Percentiles rank a stretch among this genome's conserved stretches.
Conservation (phyloP, 1,140 invertebrate species). For the Telenomus remus region DNA sequence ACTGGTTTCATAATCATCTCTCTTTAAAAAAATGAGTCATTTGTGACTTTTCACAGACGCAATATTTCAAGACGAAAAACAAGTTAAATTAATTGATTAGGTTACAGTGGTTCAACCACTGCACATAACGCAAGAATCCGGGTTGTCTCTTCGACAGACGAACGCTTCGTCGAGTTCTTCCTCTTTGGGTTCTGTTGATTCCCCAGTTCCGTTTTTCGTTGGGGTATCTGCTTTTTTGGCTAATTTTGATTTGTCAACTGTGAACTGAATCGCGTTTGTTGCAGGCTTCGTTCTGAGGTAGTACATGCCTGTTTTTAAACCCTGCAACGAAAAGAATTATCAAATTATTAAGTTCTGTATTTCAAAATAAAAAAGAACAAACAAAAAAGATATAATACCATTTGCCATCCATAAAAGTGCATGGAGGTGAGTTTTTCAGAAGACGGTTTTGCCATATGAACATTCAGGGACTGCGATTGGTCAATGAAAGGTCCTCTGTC, state of each 20-base stretch:
- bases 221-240: constrained; percentile 64
- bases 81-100: no score
- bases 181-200: constrained; percentile 58
- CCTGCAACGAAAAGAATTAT: constrained; percentile 77
- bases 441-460: constrained; percentile 96
- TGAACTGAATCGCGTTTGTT: constrained; percentile 97
- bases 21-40: no score
- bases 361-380: no score
- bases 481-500: constrained; percentile 99
- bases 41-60: no score
- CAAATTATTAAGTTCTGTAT: neutral
- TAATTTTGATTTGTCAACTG: constrained; percentile 93
- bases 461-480: constrained; percentile 98
- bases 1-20: no score
- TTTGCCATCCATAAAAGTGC: constrained; percentile 98
- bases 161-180: constrained; percentile 81
- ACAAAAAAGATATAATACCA: constrained; percentile 79
- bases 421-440: constrained; percentile 97
- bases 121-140: constrained; percentile 91
- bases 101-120: constrained; percentile 76
- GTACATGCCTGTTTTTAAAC: constrained; percentile 99
- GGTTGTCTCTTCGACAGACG: constrained; percentile 91
- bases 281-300: constrained; percentile 98
- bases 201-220: constrained; percentile 26
- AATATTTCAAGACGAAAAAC: no score